Evolutionary conservation across 2,113 vertebrate genomes (phyloP).

Genomic region (Ivindomyrus marchei): DNA sequence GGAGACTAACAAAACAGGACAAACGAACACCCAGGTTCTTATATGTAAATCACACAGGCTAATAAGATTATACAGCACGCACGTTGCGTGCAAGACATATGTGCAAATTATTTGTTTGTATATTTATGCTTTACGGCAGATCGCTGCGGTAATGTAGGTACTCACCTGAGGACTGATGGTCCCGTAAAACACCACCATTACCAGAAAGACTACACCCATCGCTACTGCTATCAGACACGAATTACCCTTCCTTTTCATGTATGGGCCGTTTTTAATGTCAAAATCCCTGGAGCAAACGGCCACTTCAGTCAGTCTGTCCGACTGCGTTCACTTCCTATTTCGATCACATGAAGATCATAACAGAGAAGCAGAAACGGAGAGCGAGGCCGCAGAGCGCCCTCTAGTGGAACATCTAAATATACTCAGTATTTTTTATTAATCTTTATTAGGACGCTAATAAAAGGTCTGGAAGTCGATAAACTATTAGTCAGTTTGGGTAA

Average conservation of each 20-base stretch:
- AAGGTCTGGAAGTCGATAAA: not conserved
- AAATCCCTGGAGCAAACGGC: not conserved
- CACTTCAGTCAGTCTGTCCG: not conserved
- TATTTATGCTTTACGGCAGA: not conserved
- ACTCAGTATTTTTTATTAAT: not conserved
- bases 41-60: not conserved
- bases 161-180: constrained; percentile 39
- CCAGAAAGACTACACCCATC: constrained; percentile 43
- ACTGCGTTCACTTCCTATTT: constrained; percentile 28
- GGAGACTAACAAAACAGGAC: not conserved
- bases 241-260: constrained; percentile 42
- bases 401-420: not conserved
- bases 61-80: not conserved
- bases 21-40: not conserved
- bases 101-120: not conserved
- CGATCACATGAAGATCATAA: constrained; percentile 35
- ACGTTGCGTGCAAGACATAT: not conserved
- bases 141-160: not conserved
- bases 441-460: not conserved
- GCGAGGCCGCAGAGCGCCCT: not conserved
- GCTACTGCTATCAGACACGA: constrained; percentile 43
- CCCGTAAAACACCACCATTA: constrained; percentile 53
- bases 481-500: not conserved
- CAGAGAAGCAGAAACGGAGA: not conserved
- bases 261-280: not conserved